These are phyloP conservation scores for Manduca sexta DNA, from an alignment of 1,140 invertebrate species.

Conservation along the genomic window DNA sequence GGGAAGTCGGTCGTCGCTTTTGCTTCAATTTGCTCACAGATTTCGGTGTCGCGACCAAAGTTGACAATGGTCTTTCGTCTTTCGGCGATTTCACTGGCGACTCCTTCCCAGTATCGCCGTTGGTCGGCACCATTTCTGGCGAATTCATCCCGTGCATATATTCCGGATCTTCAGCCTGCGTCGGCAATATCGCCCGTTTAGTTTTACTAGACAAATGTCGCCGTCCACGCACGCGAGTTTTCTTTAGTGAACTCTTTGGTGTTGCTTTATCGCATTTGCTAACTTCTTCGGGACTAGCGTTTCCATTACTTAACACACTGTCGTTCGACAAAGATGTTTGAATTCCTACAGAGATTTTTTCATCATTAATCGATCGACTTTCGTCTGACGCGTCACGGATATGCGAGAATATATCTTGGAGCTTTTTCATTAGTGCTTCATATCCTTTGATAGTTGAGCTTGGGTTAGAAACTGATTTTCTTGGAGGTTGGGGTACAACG, in stretches of 20 bases:
- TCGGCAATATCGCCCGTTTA: conserved; percentile 61
- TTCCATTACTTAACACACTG: conserved; percentile 46
- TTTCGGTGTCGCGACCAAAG: conserved; percentile 53
- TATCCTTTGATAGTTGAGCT: conserved; percentile 59
- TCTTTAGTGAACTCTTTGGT: conserved; percentile 70
- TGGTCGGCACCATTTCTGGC: conserved; percentile 67
- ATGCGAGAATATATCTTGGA: conserved; percentile 63
- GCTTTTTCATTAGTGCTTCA: conserved; percentile 58
- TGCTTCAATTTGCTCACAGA: conserved; percentile 58
- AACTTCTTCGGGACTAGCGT: conserved; percentile 60
- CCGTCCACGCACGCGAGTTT: conserved; percentile 51
- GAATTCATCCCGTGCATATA: conserved; percentile 63
- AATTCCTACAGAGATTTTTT: conserved; percentile 54
- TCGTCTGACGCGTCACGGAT: conserved; percentile 49
- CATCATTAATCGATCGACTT: conserved; percentile 43
- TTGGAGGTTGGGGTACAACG: conserved; percentile 62
- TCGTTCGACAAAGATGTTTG: conserved; percentile 46
- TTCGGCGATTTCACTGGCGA: conserved; percentile 46
- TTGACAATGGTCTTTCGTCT: conserved; percentile 49
- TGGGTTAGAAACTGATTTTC: conserved; percentile 54
- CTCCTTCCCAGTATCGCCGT: conserved; percentile 47
- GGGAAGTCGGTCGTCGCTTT: conserved; percentile 52
- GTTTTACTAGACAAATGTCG: conserved; percentile 56
- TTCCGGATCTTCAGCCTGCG: conserved; percentile 59
- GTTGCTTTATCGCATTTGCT: conserved; percentile 61